These are phyloP conservation scores for Penaeus japonicus DNA, from an alignment of 1,140 invertebrate species.

Conservation along the genomic window DNA sequence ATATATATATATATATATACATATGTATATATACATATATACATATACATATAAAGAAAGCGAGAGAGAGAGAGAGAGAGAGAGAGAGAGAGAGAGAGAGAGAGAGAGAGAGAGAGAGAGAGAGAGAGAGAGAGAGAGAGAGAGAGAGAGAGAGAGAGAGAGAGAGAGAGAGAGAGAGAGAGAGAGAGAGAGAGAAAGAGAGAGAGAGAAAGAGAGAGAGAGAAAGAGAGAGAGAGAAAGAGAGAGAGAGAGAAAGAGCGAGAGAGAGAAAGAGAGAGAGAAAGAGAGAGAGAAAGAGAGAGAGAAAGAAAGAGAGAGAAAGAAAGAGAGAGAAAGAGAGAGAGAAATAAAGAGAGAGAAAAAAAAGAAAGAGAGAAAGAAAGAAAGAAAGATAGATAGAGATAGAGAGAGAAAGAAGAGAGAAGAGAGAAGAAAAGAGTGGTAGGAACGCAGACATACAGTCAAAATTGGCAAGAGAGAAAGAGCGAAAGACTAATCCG, in stretches of 20 bases:
- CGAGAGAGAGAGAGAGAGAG: background rate
- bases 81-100: background rate
- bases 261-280: too few species aligned
- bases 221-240: background rate
- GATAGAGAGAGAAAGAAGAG: background rate
- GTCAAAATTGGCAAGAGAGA: too few species aligned
- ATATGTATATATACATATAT: background rate
- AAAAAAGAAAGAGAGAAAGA: background rate
- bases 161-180: conserved; percentile 8
- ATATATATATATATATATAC: background rate
- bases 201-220: too few species aligned
- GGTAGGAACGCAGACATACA: too few species aligned
- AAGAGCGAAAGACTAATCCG: too few species aligned
- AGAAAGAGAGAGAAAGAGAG: too few species aligned
- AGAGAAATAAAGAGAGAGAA: too few species aligned
- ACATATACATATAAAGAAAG: too few species aligned
- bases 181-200: conserved; percentile 14
- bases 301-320: too few species aligned
- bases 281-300: too few species aligned
- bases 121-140: background rate
- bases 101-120: background rate
- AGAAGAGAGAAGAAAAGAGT: too few species aligned
- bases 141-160: background rate
- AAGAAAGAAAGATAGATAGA: background rate
- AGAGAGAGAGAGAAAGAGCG: too few species aligned